Percentiles rank a stretch among this genome's conserved stretches.
phyloP scores from a whole-genome alignment of 2,113 vertebrate genomes.

The Marmota monax region DNA sequence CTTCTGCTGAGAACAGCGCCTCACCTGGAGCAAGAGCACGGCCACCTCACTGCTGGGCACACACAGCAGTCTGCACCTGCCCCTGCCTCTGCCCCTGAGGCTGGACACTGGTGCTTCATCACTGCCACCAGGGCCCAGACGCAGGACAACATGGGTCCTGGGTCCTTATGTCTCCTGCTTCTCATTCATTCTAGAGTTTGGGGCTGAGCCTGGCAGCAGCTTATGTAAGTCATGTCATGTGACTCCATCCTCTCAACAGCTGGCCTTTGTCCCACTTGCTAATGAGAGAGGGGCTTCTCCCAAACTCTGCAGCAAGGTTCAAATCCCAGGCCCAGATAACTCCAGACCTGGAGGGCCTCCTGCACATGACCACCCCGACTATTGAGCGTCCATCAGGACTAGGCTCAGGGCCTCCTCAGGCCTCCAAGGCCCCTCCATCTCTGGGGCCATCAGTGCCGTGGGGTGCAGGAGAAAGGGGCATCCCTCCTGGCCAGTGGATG shows the following conservation, averaged over 20 bases:
- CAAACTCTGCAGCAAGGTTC: not conserved
- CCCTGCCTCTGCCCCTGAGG: not conserved
- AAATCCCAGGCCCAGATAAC: not conserved
- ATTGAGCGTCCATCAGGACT: not conserved
- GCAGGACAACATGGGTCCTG: fast-evolving
- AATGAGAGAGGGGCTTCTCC: not conserved
- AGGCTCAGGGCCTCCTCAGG: not conserved
- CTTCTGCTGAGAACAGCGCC: not conserved
- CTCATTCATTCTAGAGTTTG: fast-evolving
- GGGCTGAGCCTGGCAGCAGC: not conserved
- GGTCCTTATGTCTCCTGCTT: not conserved
- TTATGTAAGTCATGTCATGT: not conserved
- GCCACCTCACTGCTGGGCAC: not conserved
- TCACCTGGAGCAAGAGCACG: fast-evolving
- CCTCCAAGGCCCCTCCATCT: not conserved
- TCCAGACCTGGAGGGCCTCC: not conserved
- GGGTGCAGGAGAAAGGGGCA: not conserved
- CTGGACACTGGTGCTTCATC: not conserved
- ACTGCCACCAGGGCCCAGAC: fast-evolving
- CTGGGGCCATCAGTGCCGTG: not conserved
- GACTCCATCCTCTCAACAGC: fast-evolving
- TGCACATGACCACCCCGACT: not conserved
- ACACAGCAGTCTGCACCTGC: fast-evolving
- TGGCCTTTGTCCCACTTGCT: not conserved
- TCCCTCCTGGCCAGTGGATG: fast-evolving